These are phyloP conservation scores for Dicrostonyx torquatus DNA, from an alignment of 2,797 vertebrate genomes.

Conservation along the genomic window DNA sequence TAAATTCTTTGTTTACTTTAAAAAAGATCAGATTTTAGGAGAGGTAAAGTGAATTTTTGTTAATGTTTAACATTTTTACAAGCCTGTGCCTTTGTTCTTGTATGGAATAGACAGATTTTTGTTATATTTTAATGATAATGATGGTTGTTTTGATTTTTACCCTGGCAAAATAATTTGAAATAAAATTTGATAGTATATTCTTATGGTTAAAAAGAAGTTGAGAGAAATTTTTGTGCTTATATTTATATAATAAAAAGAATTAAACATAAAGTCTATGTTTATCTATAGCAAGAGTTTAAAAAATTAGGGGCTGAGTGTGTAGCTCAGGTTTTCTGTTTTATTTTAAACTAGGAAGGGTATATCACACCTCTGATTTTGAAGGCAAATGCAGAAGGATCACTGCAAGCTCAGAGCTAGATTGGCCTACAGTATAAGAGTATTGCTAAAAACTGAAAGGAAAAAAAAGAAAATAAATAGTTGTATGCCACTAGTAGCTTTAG, in stretches of 20 bases:
- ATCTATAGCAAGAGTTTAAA: neutral
- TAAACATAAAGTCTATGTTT: neutral
- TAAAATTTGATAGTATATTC: neutral
- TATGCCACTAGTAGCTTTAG: neutral
- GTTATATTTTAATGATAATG: constrained; percentile 29
- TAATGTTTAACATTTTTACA: constrained; percentile 20
- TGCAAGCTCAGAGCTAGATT: neutral
- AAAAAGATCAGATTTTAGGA: constrained; percentile 13
- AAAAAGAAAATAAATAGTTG: neutral
- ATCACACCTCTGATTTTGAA: neutral
- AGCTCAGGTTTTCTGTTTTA: neutral
- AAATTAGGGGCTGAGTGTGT: neutral
- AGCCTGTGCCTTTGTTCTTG: neutral
- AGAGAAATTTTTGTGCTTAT: neutral
- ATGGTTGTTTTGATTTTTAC: neutral
- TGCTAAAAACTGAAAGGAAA: neutral
- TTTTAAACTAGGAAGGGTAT: neutral
- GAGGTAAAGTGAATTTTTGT: constrained; percentile 42
- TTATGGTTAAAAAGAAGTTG: constrained; percentile 4
- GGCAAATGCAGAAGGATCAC: neutral
- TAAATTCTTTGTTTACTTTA: constrained; percentile 11
- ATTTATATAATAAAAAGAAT: constrained; percentile 11
- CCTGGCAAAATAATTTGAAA: constrained; percentile 18
- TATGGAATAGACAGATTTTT: neutral
- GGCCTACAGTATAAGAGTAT: neutral